Evolutionary conservation across 2,888 invertebrate species (phyloP), one percentile per base, ranked within the genome.

Genomic region (Pristionchus entomophagus): DNA sequence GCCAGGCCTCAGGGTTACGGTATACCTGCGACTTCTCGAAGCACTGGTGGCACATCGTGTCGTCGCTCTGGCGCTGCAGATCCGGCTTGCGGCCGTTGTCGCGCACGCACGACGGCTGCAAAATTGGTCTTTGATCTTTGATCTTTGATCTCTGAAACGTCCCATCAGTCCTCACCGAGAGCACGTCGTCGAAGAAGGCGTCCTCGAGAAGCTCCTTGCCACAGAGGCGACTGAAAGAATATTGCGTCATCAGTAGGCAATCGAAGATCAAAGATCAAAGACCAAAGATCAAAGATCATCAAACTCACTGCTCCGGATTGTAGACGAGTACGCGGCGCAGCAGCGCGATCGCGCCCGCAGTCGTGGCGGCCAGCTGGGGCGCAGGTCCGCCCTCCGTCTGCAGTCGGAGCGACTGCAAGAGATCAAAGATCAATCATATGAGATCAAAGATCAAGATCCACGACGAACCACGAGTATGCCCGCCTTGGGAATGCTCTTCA

Each of bases 181-280:
- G 49, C 17, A 83, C 83, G 14, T 83, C 83, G 26, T 83, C 83
- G 62, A 83, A 83, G 83, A 29, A 83, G 26, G 26, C 22, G 83
- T 83, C 83, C 59, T 62, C 62, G 19, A 83, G 83, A 17, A 83
- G 22, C 17, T 59, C 41, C 62, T 59, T 41, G 59, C 83, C 83
- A 29, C 45, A 62, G 14, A 83, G 62, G 19, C 83, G 59, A 10
- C 81, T 81, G 38, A 51, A 81, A 32, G 19, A 14, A 41, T 56
- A 22, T 65, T n/a, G 8, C 65, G 29, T 32, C 32, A 35, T 35
- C 29, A 65, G 10, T 65, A 65, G 29, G 29, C 19, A 14, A 77
- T 80, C 45, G 19, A 6, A 26, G 26, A 77, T 41, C 77, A 38
- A 2, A 56, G 56, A 56, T 6, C 26, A 45, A 38, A 73, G 35